Evolutionary conservation across 1,140 invertebrate species (phyloP), one percentile per base, ranked within the genome.

Genomic region (Drosophila oshimai): DNA sequence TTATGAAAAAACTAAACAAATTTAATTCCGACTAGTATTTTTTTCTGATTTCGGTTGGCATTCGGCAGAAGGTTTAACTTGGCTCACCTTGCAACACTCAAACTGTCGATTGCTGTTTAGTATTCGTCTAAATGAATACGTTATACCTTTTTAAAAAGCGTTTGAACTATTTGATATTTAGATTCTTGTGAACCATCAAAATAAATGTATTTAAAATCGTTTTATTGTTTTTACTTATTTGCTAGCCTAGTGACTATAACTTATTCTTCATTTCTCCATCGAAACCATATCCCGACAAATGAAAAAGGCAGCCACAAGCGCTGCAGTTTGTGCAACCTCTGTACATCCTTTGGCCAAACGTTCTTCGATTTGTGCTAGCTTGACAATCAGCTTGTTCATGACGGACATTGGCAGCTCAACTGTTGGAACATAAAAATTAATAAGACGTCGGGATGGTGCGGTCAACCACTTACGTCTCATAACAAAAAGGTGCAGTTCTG

Each of bases 221-320:
- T n/a, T n/a, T n/a, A n/a, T n/a, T n/a, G n/a, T n/a, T n/a, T n/a
- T n/a, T n/a, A n/a, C n/a, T n/a, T n/a, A n/a, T 37, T 39, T 6
- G n/a, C 3, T 12, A 36, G 0, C 1, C 12, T 34, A 50, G 9
- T 17, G 3, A 33, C 7, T 9, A 5, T 1, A 34, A 17, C 10
- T 13, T 12, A 1, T 17, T 18, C 4, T 29, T 65, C 18, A 65
- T 31, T 65, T 65, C 20, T 65, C 58, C 61, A 65, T 65, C 2
- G 61, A 47, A 18, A 65, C 58, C 61, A 65, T 50, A 26, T 65
- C 58, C 6, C 61, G 24, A 7, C 61, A 65, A 31, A 65, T 49
- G 3, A 47, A 26, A 22, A 65, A 65, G 2, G 61, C 61, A 0
- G 58, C 42, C 18, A 65, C 28, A 6, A 65, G 12, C 3, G 58